Percentiles rank a stretch among this genome's conserved stretches.
Conservation (phyloP, 1,140 invertebrate genomes). For the Sycobia sp. region DNA sequence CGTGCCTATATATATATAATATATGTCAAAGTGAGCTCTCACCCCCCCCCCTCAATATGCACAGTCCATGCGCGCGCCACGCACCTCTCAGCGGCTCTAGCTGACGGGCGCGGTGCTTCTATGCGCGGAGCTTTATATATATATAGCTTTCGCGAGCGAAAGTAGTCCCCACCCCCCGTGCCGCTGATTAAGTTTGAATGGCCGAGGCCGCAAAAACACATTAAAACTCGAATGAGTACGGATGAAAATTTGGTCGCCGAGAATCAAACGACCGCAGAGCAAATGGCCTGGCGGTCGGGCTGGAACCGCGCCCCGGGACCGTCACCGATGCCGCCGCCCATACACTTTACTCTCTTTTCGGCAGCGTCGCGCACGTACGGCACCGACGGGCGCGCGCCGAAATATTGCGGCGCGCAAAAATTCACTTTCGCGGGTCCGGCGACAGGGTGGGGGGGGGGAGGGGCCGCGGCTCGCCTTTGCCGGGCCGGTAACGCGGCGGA, state of each 20-base stretch:
- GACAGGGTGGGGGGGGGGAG: not conserved
- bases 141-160: constrained; percentile 30
- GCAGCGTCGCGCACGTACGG: no score
- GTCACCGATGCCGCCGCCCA: constrained; percentile 38
- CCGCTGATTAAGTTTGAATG: constrained; percentile 62
- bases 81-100: not conserved
- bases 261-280: constrained; percentile 60
- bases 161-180: constrained; percentile 48
- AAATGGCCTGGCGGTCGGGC: constrained; percentile 56
- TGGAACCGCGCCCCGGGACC: constrained; percentile 48
- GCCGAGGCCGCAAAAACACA: constrained; percentile 63
- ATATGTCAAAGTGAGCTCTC: no score
- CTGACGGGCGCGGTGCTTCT: no score
- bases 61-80: not conserved
- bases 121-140: not conserved
- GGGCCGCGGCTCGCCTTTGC: not conserved
- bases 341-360: constrained; percentile 28
- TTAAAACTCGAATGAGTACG: constrained; percentile 62
- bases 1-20: no score
- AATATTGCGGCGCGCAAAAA: constrained; percentile 53
- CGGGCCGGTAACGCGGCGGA: not conserved
- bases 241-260: constrained; percentile 61
- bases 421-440: constrained; percentile 31
- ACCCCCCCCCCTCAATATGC: not conserved
- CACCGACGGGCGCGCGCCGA: constrained; percentile 38